phyloP scores from a whole-genome alignment of 2,888 invertebrate species.

The Thecocarcelia acutangulata region DNA sequence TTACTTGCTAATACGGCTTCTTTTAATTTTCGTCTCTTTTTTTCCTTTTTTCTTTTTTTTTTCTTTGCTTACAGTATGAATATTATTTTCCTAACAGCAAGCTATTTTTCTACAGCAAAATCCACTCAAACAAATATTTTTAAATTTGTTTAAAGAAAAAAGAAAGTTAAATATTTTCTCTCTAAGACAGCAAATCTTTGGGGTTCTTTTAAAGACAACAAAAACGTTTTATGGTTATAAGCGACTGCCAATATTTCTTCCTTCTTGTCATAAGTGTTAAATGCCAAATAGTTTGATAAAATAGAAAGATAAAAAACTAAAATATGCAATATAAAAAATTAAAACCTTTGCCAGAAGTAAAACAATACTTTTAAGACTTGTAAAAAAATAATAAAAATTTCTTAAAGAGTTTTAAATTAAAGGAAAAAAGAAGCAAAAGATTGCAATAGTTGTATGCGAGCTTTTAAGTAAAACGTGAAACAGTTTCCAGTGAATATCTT shows the following conservation, averaged over 20 bases:
- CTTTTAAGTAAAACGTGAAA: no score
- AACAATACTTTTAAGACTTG: no score
- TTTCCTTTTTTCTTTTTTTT: background rate
- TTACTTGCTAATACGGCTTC: slow-evolving; percentile 9
- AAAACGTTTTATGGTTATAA: slow-evolving; percentile 13
- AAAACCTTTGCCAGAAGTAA: no score
- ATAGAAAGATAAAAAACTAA: background rate
- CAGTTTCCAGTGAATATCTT: no score
- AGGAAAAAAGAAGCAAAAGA: no score
- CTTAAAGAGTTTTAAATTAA: no score
- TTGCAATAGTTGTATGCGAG: no score
- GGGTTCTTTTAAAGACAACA: background rate
- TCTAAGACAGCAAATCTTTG: slow-evolving; percentile 1
- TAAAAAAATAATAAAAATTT: no score
- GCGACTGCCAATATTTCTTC: slow-evolving; percentile 23
- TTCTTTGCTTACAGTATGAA: slow-evolving; percentile 25
- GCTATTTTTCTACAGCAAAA: slow-evolving; percentile 31
- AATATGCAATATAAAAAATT: background rate
- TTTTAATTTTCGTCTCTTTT: background rate
- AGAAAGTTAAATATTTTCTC: background rate
- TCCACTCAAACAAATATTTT: slow-evolving; percentile 41
- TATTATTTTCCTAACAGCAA: slow-evolving; percentile 3
- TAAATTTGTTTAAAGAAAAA: background rate
- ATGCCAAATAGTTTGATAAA: slow-evolving; percentile 18
- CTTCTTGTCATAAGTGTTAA: slow-evolving; percentile 18